phyloP scores from a whole-genome alignment of 35 echinoderm and acorn worm species.

The Ophioderma brevispina region DNA sequence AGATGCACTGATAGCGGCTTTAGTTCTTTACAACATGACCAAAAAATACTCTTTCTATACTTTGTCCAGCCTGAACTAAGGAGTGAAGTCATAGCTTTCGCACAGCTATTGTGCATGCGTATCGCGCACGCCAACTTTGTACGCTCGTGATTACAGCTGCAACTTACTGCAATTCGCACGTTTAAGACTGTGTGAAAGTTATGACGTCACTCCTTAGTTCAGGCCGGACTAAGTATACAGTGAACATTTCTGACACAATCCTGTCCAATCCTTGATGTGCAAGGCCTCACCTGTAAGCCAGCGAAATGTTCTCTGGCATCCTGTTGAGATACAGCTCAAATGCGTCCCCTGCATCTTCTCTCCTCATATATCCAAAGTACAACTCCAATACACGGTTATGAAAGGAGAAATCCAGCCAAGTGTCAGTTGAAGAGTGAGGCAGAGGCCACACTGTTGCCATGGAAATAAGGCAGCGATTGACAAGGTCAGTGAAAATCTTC shows the following conservation, averaged over 20 bases:
- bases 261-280: no score
- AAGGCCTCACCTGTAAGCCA: conserved; percentile 52
- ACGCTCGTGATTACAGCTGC: no score
- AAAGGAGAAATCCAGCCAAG: conserved; percentile 42
- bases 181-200: no score
- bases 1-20: no score
- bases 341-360: neutral
- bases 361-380: conserved; percentile 22
- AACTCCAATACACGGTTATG: conserved; percentile 39
- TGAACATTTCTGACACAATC: no score
- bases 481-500: conserved; percentile 35
- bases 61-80: no score
- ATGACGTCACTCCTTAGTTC: no score
- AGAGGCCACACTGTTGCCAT: conserved; percentile 53
- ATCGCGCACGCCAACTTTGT: no score
- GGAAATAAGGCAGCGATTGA: conserved; percentile 49
- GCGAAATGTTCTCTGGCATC: conserved; percentile 26
- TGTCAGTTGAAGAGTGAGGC: neutral
- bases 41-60: neutral
- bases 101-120: no score
- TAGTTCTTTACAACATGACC: neutral
- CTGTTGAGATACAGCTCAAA: conserved; percentile 12
- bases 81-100: no score
- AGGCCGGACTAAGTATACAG: neutral
- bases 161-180: no score